Evolutionary conservation across 2,797 vertebrate species (phyloP), one percentile per base, ranked within the genome.

Genomic region (Phrynocephalus forsythii): DNA sequence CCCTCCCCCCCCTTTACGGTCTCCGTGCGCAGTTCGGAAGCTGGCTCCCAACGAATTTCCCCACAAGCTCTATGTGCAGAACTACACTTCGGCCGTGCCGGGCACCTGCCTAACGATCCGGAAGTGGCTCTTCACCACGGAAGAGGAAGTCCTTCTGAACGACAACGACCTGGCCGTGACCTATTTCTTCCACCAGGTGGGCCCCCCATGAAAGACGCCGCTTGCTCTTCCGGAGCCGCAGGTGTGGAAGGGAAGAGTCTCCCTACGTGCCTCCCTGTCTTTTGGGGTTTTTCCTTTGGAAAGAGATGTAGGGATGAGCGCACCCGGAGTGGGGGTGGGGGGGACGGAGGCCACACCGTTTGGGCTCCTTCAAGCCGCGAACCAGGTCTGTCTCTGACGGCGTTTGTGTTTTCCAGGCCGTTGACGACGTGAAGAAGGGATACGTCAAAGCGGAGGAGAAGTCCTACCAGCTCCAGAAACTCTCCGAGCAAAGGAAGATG

Each of bases 1-100:
- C 52, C 20, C 79, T 5, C 5, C 15, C 38, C 20, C 16, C 0
- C 0, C 0, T 6, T 20, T 38, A 38, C 24, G 80, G 26, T 4
- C 26, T 20, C 28, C 86, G 24, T 52, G 1, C 83, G 16, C 94
- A 99, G 99, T 98, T 91, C 97, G 99, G 91, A 99, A 99, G 72
- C 94, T 99, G 93, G 98, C 98, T 0, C 98, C 98, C 93, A 99
- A 99, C 1, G 99, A 99, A 94, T 99, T 99, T 93, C 99, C 99
- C 30, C 99, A 99, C 96, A 99, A 99, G 94, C 97, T 99, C 0
- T 99, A 99, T 52, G 98, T 99, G 90, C 98, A 99, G 96, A 99
- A 99, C 93, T 99, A 99, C 94, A 99, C 99, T n/a, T 99, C 99
- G 15, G 98, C 98, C 0, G 97, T 99, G 94, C 98, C 98, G 0